These are phyloP conservation scores for Cetonia aurata DNA, from an alignment of 2,888 invertebrate species.

Conservation along the genomic window DNA sequence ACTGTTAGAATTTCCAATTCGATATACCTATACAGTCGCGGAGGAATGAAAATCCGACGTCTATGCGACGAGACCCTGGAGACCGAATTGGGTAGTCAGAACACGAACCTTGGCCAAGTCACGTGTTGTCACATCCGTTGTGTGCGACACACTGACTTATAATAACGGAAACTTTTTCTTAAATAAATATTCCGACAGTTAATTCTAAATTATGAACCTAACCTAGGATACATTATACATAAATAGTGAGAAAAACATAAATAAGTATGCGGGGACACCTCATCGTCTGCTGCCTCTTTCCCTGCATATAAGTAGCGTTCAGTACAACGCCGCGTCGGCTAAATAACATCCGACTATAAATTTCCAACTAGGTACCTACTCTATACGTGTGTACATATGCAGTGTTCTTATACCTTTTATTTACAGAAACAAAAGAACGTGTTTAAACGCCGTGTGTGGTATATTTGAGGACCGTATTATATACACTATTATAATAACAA, in stretches of 20 bases:
- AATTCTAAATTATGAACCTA: slow-evolving; percentile 50
- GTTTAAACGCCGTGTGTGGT: slow-evolving; percentile 39
- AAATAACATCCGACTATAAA: slow-evolving; percentile 40
- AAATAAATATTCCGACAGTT: slow-evolving; percentile 48
- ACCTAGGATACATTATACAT: slow-evolving; percentile 48
- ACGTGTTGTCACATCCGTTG: slow-evolving; percentile 64
- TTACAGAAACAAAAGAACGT: slow-evolving; percentile 40
- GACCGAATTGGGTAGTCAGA: slow-evolving; percentile 57
- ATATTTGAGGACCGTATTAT: slow-evolving; percentile 37
- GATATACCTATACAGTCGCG: slow-evolving; percentile 8
- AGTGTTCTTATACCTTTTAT: slow-evolving; percentile 21
- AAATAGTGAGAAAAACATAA: slow-evolving; percentile 36
- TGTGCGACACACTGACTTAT: slow-evolving; percentile 65
- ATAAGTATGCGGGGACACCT: slow-evolving; percentile 31
- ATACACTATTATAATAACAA: slow-evolving; percentile 42
- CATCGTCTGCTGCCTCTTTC: slow-evolving; percentile 22
- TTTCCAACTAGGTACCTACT: slow-evolving; percentile 31
- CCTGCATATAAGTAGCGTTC: slow-evolving; percentile 12
- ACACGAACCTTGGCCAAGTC: slow-evolving; percentile 62
- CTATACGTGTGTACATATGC: slow-evolving; percentile 4
- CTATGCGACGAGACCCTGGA: slow-evolving; percentile 48
- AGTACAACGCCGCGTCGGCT: slow-evolving; percentile 20
- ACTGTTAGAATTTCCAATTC: slow-evolving; percentile 40
- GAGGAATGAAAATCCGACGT: slow-evolving; percentile 38
- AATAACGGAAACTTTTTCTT: slow-evolving; percentile 61